Base-by-base conservation (phyloP, 1,140 invertebrate genomes). In the Drosophila sp. region DNA sequence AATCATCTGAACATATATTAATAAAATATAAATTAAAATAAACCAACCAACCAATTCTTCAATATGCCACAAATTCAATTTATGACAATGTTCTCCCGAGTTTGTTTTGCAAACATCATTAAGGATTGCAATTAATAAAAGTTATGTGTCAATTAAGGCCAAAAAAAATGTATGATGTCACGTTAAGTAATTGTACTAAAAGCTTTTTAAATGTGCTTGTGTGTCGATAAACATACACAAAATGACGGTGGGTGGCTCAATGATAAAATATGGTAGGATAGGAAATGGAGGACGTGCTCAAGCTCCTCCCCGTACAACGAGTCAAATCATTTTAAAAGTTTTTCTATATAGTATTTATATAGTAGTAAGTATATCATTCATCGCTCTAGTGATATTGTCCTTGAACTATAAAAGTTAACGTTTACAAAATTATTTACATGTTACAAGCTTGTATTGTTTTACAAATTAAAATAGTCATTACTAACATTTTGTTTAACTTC, bases 81-180 rank as follows among this genome's bases (percentile, higher is more conserved):
- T 14, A 53, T 36, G 14, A 18, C 13, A 16, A 36, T 21, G n/a
- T n/a, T 46, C 8, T 45, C 25, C 11, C 7, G 18, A 14, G 53
- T 50, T 29, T 50, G 7, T 29, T 50, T 50, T 50, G 27, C 46
- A 29, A 50, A 50, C 27, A 50, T 48, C 46, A 48, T 29, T 50
- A 14, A 27, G 46, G 46, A 32, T 50, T 50, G 46, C 13, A 50
- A 32, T 29, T 50, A 50, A 50, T 50, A 50, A 50, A 50, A 50
- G 46, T 50, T 32, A 50, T 50, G 46, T 14, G 25, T 50, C 46
- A 50, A 50, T 50, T 29, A 50, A 29, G 46, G 6, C 13, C 46
- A 50, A 50, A 46, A 48, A 27, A 27, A 50, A 50, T 13, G 29
- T 3, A 29, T 50, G 46, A 50, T 50, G 25, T 50, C 46, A 50